Conservation (phyloP, 2,113 vertebrate species). For the Notiomystis cincta region DNA sequence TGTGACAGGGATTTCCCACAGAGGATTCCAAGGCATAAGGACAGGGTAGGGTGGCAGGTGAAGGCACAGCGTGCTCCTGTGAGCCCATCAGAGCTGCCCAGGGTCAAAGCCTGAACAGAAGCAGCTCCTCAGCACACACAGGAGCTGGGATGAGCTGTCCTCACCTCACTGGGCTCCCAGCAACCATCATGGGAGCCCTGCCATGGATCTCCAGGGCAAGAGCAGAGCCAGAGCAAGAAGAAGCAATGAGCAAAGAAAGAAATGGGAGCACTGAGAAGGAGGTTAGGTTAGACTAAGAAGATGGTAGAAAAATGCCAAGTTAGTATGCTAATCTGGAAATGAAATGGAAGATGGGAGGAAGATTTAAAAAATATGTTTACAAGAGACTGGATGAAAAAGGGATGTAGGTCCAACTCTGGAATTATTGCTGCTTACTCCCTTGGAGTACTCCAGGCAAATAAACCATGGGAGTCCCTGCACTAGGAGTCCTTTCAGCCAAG, state of each 20-base stretch:
- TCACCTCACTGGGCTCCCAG: not conserved
- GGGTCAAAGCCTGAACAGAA: not conserved
- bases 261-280: not conserved
- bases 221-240: not conserved
- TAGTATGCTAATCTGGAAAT: not conserved
- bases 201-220: not conserved
- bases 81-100: not conserved
- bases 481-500: not conserved
- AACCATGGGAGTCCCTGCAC: not conserved
- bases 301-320: not conserved
- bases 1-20: not conserved
- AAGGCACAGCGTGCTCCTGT: not conserved
- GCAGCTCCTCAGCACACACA: not conserved
- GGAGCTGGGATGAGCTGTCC: not conserved
- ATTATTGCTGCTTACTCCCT: not conserved
- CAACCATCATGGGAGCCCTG: rapidly evolving
- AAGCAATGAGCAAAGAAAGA: not conserved
- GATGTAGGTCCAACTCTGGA: not conserved
- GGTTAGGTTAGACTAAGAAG: not conserved
- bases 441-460: not conserved
- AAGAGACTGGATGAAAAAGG: not conserved
- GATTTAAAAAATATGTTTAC: not conserved
- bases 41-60: rapidly evolving
- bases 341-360: not conserved
- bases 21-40: not conserved